Evolutionary conservation across 2,888 invertebrate genomes (phyloP).

Genomic region (Hypolimnas misippus): DNA sequence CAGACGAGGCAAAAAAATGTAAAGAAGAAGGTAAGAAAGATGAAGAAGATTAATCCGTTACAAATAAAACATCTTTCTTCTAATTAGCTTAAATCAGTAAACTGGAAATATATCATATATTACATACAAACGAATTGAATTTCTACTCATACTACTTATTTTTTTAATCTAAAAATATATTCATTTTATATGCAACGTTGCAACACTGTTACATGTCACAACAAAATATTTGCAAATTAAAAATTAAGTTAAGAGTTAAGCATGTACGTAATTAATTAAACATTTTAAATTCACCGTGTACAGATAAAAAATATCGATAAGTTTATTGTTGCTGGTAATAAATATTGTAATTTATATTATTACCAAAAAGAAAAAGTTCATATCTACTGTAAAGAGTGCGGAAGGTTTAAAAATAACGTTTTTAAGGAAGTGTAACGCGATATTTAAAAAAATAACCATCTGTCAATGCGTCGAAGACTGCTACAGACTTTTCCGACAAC

Average conservation of each 20-base stretch:
- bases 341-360: slow-evolving; percentile 10
- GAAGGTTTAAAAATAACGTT: slow-evolving; percentile 2
- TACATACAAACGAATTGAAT: no score
- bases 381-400: slow-evolving; percentile 1
- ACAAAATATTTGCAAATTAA: no score
- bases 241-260: background rate
- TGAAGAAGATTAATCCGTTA: no score
- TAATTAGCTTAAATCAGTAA: no score
- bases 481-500: slow-evolving; percentile 1
- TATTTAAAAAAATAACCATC: slow-evolving; percentile 12
- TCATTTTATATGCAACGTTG: no score
- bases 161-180: no score
- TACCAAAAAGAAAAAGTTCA: slow-evolving; percentile 1
- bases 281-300: background rate
- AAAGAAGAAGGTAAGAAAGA: no score
- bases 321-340: background rate
- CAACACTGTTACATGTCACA: no score
- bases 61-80: no score
- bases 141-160: no score
- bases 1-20: no score
- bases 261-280: slow-evolving; percentile 1
- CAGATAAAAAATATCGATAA: background rate
- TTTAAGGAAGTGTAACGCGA: slow-evolving; percentile 13
- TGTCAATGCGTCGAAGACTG: slow-evolving; percentile 7
- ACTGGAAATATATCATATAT: no score